Evolutionary conservation across 2,888 invertebrate species (phyloP).

Genomic region (Digitonthophagus gazella): DNA sequence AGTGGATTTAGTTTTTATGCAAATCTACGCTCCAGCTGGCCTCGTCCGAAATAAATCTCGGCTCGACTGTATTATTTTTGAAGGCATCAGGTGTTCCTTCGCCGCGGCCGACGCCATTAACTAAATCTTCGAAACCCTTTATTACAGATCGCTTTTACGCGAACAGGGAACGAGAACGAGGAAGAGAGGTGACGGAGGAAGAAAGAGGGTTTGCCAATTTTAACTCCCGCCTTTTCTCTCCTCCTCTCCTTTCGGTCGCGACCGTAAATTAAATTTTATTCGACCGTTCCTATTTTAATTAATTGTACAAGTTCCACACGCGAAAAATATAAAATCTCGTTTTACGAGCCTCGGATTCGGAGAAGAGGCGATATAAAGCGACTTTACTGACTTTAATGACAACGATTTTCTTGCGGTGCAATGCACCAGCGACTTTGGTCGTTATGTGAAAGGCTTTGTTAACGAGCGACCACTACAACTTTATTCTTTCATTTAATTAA

Average conservation of each 20-base stretch:
- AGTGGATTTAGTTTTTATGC: conserved; percentile 12
- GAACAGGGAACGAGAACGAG: neutral
- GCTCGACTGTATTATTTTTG: conserved; percentile 28
- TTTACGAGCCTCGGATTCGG: conserved; percentile 11
- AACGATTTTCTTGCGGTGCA: conserved; percentile 5
- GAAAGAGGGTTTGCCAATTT: conserved; percentile 11
- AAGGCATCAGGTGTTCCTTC: conserved; percentile 30
- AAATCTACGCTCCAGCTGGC: conserved; percentile 3
- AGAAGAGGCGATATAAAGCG: conserved; percentile 16
- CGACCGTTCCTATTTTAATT: conserved; percentile 16
- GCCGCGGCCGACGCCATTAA: conserved; percentile 27
- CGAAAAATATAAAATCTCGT: conserved; percentile 17
- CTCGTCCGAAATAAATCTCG: conserved; percentile 26
- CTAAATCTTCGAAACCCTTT: conserved; percentile 21
- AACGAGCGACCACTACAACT: conserved; percentile 25
- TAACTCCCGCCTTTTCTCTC: conserved; percentile 10
- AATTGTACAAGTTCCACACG: conserved; percentile 14
- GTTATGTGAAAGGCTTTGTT: conserved; percentile 25
- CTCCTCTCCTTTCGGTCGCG: neutral
- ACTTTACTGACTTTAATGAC: conserved; percentile 12
- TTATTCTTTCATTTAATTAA: conserved; percentile 24
- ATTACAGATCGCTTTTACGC: conserved; percentile 16
- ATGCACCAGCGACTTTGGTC: conserved; percentile 1
- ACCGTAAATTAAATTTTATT: conserved; percentile 17
- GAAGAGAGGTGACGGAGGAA: neutral